Conservation (phyloP, 2,888 invertebrate species). For the Athripsodes cinereus region DNA sequence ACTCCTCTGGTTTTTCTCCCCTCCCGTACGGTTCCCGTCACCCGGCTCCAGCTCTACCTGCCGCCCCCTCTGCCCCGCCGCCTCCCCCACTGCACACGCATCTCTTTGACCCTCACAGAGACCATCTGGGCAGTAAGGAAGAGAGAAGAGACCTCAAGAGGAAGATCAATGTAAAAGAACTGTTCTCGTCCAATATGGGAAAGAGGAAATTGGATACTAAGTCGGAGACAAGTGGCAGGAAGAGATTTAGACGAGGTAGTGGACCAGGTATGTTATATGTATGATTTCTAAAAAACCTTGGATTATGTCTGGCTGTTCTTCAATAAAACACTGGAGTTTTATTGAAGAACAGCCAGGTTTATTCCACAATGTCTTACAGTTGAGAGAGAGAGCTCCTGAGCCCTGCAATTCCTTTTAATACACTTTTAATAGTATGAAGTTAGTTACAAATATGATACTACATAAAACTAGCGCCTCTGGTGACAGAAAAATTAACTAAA, state of each 20-base stretch:
- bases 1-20: constrained; percentile 12
- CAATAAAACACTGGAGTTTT: too few species aligned
- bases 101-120: constrained; percentile 46
- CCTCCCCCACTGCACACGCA: constrained; percentile 40
- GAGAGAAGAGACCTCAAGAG: constrained; percentile 65
- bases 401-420: too few species aligned
- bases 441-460: too few species aligned
- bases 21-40: constrained; percentile 8
- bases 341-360: too few species aligned
- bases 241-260: constrained; percentile 29
- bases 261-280: background rate
- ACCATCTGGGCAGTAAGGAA: constrained; percentile 56
- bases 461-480: too few species aligned
- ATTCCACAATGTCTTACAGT: too few species aligned
- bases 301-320: too few species aligned
- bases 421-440: too few species aligned
- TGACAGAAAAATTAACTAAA: too few species aligned
- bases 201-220: constrained; percentile 33
- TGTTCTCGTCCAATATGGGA: constrained; percentile 51
- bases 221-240: background rate
- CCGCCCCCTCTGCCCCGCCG: constrained; percentile 16
- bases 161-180: constrained; percentile 61
- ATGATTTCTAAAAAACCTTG: too few species aligned
- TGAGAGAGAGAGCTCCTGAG: too few species aligned
- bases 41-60: constrained; percentile 4